Evolutionary conservation across 2,888 invertebrate species (phyloP), one percentile per base, ranked within the genome.

Genomic region (Pristionchus maxplancki): DNA sequence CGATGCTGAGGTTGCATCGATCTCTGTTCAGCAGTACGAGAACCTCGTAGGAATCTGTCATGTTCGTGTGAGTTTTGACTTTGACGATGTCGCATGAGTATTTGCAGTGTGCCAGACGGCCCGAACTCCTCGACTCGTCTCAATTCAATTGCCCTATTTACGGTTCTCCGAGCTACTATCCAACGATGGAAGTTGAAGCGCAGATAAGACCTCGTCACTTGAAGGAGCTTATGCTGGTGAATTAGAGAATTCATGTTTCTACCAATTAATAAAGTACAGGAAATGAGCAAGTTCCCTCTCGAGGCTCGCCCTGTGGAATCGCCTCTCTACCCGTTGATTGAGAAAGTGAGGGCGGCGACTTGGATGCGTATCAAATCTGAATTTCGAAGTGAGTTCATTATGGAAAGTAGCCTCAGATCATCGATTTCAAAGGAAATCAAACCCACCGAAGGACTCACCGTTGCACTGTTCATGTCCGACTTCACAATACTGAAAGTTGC

Each of bases 391-490:
- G 64, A 28, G 8, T n/a, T n/a, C 13, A 6, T 13, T 13, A 48
- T 9, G 48, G 13, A 48, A 48, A 48, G 13, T 9, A n/a, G n/a
- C n/a, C 48, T 48, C 48, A 48, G 13, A 48, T 48, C 13, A 13
- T 9, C 48, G 48, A 6, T 48, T 48, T 31, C 34, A 84, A 62
- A 37, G 1, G 34, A 4, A 1, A 9, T 84, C n/a, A 37, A 62
- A 20, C 20, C 58, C 4, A 13, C 48, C 8, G 84, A 84, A 9
- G 84, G 84, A 9, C 62, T 62, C 37, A 1, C 28, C 6, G 37
- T 84, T 11, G 50, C 17, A 3, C 17, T 84, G 20, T 84, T 84
- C 20, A 17, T 84, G 11, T 84, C 84, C 3, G 84, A 84, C n/a
- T 84, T 37, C 40, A 28, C 37, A 17, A 84, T 84, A 5, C n/a